phyloP scores from a whole-genome alignment of 64 coral and sea anemone species.

The Montipora foliosa region DNA sequence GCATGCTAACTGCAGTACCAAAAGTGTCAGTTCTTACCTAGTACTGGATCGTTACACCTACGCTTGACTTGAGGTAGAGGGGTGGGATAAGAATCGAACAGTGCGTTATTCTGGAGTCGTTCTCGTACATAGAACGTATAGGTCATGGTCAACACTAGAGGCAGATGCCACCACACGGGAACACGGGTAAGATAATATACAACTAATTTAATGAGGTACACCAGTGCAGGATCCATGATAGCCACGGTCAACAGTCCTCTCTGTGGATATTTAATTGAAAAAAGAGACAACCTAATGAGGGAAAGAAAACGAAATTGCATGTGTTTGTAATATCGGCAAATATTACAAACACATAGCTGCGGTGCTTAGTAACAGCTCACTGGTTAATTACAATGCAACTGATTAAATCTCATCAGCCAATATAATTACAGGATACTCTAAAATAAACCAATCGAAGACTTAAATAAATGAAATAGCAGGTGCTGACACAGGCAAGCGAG shows the following conservation, averaged over 20 bases:
- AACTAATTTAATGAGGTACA: background rate
- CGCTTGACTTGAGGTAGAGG: constrained; percentile 60
- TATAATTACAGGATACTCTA: too few species aligned
- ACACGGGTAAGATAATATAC: background rate
- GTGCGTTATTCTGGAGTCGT: constrained; percentile 35
- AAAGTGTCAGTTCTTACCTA: constrained; percentile 45
- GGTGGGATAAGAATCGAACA: constrained; percentile 82
- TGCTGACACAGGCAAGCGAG: too few species aligned
- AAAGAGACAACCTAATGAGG: too few species aligned
- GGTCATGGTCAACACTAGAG: constrained; percentile 71
- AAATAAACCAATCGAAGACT: too few species aligned
- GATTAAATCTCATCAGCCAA: too few species aligned
- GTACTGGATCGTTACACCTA: constrained; percentile 76
- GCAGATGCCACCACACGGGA: constrained; percentile 84
- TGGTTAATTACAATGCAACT: too few species aligned
- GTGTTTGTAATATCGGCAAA: too few species aligned
- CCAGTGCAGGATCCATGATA: constrained; percentile 49
- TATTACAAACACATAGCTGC: too few species aligned
- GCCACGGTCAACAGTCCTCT: background rate
- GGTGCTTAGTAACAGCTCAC: too few species aligned
- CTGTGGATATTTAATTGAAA: too few species aligned
- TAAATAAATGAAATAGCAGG: too few species aligned
- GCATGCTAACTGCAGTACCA: background rate
- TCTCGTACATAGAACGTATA: constrained; percentile 64
- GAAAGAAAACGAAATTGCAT: too few species aligned